These are phyloP conservation scores for Tipula confusa DNA, from an alignment of 2,888 invertebrate species.

Conservation along the genomic window DNA sequence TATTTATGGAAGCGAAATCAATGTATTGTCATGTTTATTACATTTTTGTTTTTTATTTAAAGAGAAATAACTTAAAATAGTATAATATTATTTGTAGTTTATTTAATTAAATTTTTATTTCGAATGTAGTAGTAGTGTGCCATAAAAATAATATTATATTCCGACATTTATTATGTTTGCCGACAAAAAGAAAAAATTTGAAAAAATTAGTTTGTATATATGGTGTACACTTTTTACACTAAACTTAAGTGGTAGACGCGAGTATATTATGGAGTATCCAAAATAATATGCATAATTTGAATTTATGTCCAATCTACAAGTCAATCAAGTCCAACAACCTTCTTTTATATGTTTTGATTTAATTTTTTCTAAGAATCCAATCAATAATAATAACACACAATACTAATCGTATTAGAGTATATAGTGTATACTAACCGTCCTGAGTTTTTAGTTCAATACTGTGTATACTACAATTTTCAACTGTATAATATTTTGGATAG, in stretches of 20 bases:
- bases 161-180: not conserved
- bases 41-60: not conserved
- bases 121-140: not conserved
- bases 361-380: not conserved
- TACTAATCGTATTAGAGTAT: not conserved
- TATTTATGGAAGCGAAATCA: slow-evolving; percentile 16
- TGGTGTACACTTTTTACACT: not conserved
- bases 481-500: not conserved
- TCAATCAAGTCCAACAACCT: slow-evolving; percentile 9
- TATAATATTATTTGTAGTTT: not conserved
- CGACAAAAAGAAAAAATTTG: not conserved
- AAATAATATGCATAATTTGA: not conserved
- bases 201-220: not conserved
- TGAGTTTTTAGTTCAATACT: not conserved
- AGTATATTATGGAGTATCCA: not conserved
- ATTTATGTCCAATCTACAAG: not conserved
- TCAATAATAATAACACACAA: not conserved
- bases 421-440: no score
- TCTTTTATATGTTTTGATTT: not conserved
- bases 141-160: not conserved
- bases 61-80: not conserved
- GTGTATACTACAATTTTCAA: not conserved
- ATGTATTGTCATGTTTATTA: slow-evolving; percentile 3
- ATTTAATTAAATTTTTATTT: no score
- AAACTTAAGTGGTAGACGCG: not conserved